These are phyloP conservation scores for Dendrolimus houi DNA, from an alignment of 2,888 invertebrate species.

Conservation along the genomic window DNA sequence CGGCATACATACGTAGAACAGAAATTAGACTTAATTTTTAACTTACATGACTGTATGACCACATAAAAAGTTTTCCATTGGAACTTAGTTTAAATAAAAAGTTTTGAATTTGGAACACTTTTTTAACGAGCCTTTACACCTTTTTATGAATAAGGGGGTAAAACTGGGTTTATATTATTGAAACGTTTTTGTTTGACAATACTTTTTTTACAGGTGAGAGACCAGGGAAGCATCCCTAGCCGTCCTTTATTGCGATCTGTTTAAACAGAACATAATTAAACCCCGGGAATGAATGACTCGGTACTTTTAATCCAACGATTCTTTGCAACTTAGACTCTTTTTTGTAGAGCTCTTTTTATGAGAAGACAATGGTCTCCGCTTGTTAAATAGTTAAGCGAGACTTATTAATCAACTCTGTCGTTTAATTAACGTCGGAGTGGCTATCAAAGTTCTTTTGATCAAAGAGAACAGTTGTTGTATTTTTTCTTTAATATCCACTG, in stretches of 20 bases:
- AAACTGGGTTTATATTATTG: too few species aligned
- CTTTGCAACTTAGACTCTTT: constrained; percentile 42
- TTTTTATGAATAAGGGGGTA: too few species aligned
- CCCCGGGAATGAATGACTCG: constrained; percentile 53
- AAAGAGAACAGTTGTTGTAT: constrained; percentile 22
- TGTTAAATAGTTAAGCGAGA: constrained; percentile 59
- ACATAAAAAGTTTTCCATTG: too few species aligned
- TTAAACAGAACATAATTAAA: constrained; percentile 73
- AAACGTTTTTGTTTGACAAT: constrained; percentile 7
- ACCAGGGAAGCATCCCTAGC: constrained; percentile 29
- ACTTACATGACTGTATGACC: too few species aligned
- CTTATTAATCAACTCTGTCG: constrained; percentile 60
- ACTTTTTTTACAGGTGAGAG: constrained; percentile 34
- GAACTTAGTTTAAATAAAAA: too few species aligned
- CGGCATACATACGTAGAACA: too few species aligned
- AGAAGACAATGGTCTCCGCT: constrained; percentile 53
- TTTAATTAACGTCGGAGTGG: constrained; percentile 50
- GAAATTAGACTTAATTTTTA: too few species aligned
- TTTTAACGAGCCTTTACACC: too few species aligned
- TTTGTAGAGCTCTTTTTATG: constrained; percentile 46
- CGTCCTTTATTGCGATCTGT: constrained; percentile 63
- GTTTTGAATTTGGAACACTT: too few species aligned
- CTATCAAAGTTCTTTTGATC: constrained; percentile 35
- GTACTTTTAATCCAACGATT: constrained; percentile 56
- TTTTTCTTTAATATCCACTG: too few species aligned